Base-by-base conservation (phyloP, 2,797 vertebrate genomes). In the Poeciliopsis presidionis region DNA sequence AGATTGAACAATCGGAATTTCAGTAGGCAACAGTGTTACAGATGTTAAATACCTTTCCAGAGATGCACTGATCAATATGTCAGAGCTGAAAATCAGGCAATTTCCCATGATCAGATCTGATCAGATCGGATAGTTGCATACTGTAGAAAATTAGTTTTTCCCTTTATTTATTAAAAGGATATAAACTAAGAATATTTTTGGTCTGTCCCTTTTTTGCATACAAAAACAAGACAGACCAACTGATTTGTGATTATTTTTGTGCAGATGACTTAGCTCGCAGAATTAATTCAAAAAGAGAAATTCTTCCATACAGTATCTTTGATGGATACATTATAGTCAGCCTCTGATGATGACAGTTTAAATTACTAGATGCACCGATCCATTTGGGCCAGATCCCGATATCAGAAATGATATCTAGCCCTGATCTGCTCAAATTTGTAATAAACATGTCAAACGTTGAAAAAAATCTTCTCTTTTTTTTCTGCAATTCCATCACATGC, bases 1-100 rank as follows among this genome's bases (percentile, higher is more conserved):
- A 83, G 79, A 86, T 87, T 82, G 89, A 88, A 78, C 73, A 81
- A 86, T 81, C 74, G 82, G 82, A 53, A 47, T 89, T 86, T 91
- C 81, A 90, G 79, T 87, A 92, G 93, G 94, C 91, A 93, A 90
- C 88, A 87, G 87, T 88, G 88, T 91, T 89, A 79, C 86, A 92
- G 82, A 89, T 81, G 81, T 92, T 72, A 84, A 61, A 30, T 30
- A 61, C n/a, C 76, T 78, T 51, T 77, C 25, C 79, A 63, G 39
- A 71, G 25, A 71, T 71, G 43, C 41, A 71, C n/a, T 46, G 13
- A 43, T 45, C 67, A 45, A 8, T 16, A 41, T n/a, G 39, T 70
- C 67, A 45, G 67, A 46, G 41, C 43, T 70, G 41, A 14, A 7
- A 70, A 70, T 70, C 12, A 69, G 25, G 41, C 67, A 46, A 71